Base-by-base conservation (phyloP, 2,888 invertebrate species). In the Mythimna albipuncta region DNA sequence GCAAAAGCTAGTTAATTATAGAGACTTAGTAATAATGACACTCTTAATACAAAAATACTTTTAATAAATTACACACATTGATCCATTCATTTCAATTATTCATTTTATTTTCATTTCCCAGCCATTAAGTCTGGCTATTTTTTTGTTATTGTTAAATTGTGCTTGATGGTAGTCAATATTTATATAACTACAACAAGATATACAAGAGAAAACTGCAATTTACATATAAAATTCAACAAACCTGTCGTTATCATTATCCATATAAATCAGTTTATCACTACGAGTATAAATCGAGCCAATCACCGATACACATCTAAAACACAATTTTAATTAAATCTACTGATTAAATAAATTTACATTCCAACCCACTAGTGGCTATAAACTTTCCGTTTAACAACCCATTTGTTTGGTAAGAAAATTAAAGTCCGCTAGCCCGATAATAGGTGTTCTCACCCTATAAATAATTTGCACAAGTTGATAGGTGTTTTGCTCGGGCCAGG, bases 311-410 rank as follows among this genome's bases (percentile, higher is more conserved):
- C 57, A 58, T 69, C 55, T 38, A 44, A 66, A 77, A 64, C 58
- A 55, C 64, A 67, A 64, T 74, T 69, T 63, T 64, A 72, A 81
- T 79, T 72, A 68, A 79, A 79, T 50, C 52, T 50, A 64, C 61
- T 79, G 84, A 84, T 70, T 55, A 74, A 64, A 79, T 76, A 54
- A 72, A 84, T 83, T 82, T 80, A 72, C 74, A 84, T 82, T 82
- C 73, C 10, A 66, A 72, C 13, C 77, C 44, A 79, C 77, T 75
- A 75, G 64, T 75, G 66, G n/a, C 77, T 35, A 82, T 84, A 80
- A 82, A 80, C 72, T 68, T 69, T 59, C 35, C 58, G 67, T 82
- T 84, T 80, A 77, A 82, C 55, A 64, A 72, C 75, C 72, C 72
- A 69, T 82, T 84, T 82, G 32, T 79, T 84, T 79, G 38, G 38